Evolutionary conservation across 2,797 vertebrate species (phyloP).

Genomic region (Chiloscyllium punctatum): DNA sequence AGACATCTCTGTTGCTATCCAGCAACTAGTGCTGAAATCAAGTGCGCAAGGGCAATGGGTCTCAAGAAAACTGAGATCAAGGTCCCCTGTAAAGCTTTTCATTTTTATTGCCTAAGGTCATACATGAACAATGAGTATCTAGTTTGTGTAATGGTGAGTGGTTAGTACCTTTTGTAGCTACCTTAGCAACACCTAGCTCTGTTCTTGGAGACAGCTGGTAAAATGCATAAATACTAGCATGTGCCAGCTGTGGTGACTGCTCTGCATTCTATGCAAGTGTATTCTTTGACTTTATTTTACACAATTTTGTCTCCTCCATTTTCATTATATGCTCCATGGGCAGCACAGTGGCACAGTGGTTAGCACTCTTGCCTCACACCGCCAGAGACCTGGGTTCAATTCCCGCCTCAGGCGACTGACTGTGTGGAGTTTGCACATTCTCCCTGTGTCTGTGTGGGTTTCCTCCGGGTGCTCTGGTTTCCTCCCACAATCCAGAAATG

Average conservation of each 20-base stretch:
- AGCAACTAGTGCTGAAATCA: neutral
- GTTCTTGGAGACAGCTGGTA: neutral
- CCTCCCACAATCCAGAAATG: too few species aligned
- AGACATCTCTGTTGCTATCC: constrained; percentile 14
- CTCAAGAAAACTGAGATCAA: neutral
- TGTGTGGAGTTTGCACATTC: too few species aligned
- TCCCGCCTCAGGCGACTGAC: too few species aligned
- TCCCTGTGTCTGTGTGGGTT: too few species aligned
- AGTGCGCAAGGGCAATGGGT: neutral
- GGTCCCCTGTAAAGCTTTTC: neutral
- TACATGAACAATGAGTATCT: neutral
- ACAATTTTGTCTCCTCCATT: neutral
- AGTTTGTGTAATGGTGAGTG: neutral
- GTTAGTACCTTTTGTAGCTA: neutral
- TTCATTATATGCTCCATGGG: neutral
- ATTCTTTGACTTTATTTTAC: neutral
- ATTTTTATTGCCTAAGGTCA: neutral
- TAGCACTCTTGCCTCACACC: too few species aligned
- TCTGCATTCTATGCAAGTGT: too few species aligned
- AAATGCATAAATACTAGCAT: too few species aligned
- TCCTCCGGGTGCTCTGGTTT: too few species aligned
- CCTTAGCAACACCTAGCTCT: too few species aligned
- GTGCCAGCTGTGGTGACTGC: too few species aligned
- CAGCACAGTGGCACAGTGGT: too few species aligned
- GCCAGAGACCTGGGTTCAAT: too few species aligned